Evolutionary conservation across 2,113 vertebrate species (phyloP).

Genomic region (Rhabdomys dilectus): DNA sequence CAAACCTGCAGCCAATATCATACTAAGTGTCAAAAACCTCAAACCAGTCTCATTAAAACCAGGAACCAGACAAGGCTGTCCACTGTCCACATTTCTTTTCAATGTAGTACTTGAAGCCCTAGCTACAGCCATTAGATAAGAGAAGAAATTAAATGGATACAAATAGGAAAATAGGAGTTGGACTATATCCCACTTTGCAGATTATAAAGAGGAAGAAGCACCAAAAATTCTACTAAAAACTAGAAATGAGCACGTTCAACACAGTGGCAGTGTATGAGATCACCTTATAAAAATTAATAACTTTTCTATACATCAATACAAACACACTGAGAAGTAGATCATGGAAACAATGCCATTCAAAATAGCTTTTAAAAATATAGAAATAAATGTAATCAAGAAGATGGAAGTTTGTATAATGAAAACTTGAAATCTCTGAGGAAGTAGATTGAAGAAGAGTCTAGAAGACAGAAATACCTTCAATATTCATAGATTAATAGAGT

Average conservation of each 20-base stretch:
- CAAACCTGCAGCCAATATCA: background rate
- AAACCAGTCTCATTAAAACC: background rate
- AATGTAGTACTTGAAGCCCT: background rate
- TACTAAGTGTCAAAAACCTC: background rate
- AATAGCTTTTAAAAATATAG: background rate
- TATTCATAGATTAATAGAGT: background rate
- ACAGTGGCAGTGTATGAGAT: background rate
- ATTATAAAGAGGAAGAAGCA: background rate
- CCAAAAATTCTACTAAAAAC: background rate
- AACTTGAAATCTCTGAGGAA: background rate
- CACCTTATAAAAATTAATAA: background rate
- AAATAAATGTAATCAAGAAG: background rate
- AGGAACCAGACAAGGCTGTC: background rate
- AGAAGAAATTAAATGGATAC: background rate
- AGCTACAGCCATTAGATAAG: background rate
- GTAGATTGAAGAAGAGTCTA: background rate
- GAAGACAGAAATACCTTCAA: background rate
- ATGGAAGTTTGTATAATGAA: background rate
- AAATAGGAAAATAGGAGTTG: background rate
- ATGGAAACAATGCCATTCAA: background rate
- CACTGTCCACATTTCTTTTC: background rate
- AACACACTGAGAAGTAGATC: background rate
- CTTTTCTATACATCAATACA: background rate
- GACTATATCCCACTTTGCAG: background rate
- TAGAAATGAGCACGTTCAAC: background rate